Conservation (phyloP, 2,797 vertebrate species). For the Rhynchotus rufescens region DNA sequence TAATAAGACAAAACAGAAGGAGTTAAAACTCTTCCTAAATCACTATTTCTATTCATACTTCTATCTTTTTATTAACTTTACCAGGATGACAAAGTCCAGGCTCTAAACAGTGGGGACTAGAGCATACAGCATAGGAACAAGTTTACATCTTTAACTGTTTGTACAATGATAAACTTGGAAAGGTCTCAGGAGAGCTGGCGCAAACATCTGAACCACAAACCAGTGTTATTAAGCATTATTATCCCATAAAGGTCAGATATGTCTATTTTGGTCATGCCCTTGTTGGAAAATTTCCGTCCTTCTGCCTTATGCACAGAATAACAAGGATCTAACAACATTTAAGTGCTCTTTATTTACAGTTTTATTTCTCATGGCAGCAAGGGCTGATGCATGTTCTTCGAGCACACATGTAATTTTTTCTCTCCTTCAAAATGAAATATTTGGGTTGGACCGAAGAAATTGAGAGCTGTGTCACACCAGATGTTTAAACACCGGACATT, state of each 20-base stretch:
- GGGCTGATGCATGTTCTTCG: neutral
- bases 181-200: neutral
- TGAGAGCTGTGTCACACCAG: neutral
- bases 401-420: neutral
- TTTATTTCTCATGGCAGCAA: neutral
- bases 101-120: neutral
- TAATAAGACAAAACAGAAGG: slow-evolving; percentile 12
- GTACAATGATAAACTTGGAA: neutral
- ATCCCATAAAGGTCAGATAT: neutral
- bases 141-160: neutral
- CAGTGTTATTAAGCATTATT: neutral
- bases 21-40: slow-evolving; percentile 27
- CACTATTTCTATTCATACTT: slow-evolving; percentile 34
- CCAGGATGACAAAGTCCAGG: slow-evolving; percentile 10
- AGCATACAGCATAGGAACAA: neutral
- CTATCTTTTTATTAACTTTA: slow-evolving; percentile 3
- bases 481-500: neutral
- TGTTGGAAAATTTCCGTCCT: neutral
- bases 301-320: neutral
- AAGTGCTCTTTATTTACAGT: neutral
- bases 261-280: neutral
- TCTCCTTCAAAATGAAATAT: neutral
- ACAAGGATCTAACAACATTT: neutral
- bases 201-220: neutral
- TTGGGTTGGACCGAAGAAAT: neutral